Conservation (phyloP, 2,113 vertebrate genomes). For the Pagrus major region DNA sequence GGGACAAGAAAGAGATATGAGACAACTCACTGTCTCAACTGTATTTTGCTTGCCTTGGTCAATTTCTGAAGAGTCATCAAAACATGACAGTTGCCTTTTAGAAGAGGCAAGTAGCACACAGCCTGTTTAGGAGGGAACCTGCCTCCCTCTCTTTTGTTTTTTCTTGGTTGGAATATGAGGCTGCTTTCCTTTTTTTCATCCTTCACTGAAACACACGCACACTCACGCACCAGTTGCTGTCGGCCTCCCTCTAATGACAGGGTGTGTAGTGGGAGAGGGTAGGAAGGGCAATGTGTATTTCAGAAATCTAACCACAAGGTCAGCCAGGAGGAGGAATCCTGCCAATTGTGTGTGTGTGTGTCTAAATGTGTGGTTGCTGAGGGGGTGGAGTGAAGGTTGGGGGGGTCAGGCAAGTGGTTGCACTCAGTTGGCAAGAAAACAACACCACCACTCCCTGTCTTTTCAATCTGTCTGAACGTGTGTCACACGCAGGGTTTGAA, state of each 20-base stretch:
- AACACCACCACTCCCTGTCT: conserved; percentile 16
- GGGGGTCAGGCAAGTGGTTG: neutral
- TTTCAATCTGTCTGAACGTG: neutral
- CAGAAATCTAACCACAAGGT: conserved; percentile 60
- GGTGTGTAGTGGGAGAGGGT: conserved; percentile 44
- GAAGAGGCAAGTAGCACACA: too few species aligned
- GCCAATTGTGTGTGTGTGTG: conserved; percentile 9
- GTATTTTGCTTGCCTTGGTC: too few species aligned
- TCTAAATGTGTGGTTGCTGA: neutral
- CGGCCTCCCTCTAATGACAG: conserved; percentile 62
- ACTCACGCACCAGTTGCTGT: conserved; percentile 2
- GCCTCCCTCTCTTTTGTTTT: neutral
- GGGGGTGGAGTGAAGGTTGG: neutral
- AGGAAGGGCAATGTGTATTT: conserved; percentile 54
- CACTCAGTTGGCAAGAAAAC: conserved; percentile 9
- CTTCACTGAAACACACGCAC: neutral
- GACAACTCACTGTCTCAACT: too few species aligned
- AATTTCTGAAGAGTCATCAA: too few species aligned
- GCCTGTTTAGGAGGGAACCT: too few species aligned
- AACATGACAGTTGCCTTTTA: too few species aligned
- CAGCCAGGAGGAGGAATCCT: conserved; percentile 30
- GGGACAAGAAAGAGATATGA: too few species aligned
- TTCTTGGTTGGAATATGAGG: conserved; percentile 1
- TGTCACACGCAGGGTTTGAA: conserved; percentile 16
- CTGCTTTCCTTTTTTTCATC: conserved; percentile 16